Base-by-base conservation (phyloP, 1,140 invertebrate genomes). In the Arctopsyche grandis region DNA sequence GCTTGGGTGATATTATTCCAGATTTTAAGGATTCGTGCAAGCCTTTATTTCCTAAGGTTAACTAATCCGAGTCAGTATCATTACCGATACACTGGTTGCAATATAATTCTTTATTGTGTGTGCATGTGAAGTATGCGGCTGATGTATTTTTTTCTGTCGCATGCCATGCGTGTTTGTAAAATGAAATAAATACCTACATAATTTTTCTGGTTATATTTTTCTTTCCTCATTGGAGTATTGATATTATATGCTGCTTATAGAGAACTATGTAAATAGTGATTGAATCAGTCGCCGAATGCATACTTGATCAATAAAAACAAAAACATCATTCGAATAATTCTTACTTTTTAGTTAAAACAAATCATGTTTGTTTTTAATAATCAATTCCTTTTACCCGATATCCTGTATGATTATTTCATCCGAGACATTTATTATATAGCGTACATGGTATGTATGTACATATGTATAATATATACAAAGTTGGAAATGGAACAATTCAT, bases 301-400 rank as follows among this genome's bases (percentile, higher is more conserved):
- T 71, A 66, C 24, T 66, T 66, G 63, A 66, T 71, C 69, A 71
- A 71, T 71, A 71, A 71, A 71, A n/a, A n/a, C n/a, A n/a, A 69
- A 60, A 19, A 26, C 24, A 66, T 66, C 63, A 26, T 66, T 52
- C 22, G 24, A 66, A 24, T 24, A 7, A 66, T 60, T 0, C 1
- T 24, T 52, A 52, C 16, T 52, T 52, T 60, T 60, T 60, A 19
- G 16, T 60, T 19, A 19, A 19, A 60, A 21, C 16, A 60, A 60
- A 60, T 60, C 21, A 38, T 24, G 24, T 26, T 29, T 29, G 21
- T 29, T 69, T 69, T 69, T 69, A 1, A 38, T 29, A 0, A 43
- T 29, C 29, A 7, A 26, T 38, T 69, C 29, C 29, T 66, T 66
- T 22, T 22, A 66, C 21, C 48, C 3, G 10, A 12, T 52, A 5